Evolutionary conservation across 2,888 invertebrate species (phyloP).

Genomic region (Lochmaea crataegi): DNA sequence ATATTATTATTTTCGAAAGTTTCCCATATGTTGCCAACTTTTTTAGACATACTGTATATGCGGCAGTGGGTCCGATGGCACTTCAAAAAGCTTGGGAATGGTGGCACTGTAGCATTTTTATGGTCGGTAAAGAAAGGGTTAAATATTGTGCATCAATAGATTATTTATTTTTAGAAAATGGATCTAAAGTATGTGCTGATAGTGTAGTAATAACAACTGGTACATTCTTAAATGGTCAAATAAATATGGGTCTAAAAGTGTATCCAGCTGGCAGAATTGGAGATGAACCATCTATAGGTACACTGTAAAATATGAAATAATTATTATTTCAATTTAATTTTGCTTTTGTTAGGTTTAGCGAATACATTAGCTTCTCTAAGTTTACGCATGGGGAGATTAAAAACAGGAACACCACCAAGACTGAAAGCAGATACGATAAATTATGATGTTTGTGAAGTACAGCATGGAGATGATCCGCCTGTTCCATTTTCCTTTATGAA

Average conservation of each 20-base stretch:
- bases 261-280: slow-evolving; percentile 85
- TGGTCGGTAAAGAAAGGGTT: too few species aligned
- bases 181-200: slow-evolving; percentile 70
- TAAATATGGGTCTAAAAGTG: slow-evolving; percentile 82
- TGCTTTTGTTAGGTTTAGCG: slow-evolving; percentile 70
- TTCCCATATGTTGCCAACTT: too few species aligned
- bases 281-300: slow-evolving; percentile 77
- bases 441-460: slow-evolving; percentile 69
- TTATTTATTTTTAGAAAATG: slow-evolving; percentile 66
- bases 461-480: slow-evolving; percentile 75
- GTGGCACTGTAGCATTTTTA: too few species aligned
- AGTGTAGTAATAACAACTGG: slow-evolving; percentile 88
- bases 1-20: too few species aligned
- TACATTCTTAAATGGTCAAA: slow-evolving; percentile 87
- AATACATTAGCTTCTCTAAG: slow-evolving; percentile 77
- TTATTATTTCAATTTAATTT: slow-evolving; percentile 11
- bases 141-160: slow-evolving; percentile 22
- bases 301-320: background rate
- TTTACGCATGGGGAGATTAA: slow-evolving; percentile 82
- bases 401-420: slow-evolving; percentile 90
- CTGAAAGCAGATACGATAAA: slow-evolving; percentile 76
- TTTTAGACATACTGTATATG: too few species aligned
- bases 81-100: too few species aligned
- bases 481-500: slow-evolving; percentile 86
- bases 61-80: too few species aligned